Conservation (phyloP, 1,140 invertebrate genomes). For the Zaprionus davidi region DNA sequence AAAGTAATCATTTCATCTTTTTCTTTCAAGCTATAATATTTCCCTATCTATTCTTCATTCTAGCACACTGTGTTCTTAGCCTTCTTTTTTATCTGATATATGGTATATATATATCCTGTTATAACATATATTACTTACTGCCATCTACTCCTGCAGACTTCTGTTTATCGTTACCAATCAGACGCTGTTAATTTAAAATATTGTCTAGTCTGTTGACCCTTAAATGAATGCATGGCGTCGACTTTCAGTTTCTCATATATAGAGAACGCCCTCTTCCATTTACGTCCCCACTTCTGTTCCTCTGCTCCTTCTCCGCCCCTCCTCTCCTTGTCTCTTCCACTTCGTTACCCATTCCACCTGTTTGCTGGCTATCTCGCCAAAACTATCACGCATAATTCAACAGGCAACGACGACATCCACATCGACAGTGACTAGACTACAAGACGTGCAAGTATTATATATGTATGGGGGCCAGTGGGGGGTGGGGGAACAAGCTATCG, state of each 20-base stretch:
- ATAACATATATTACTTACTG: not conserved
- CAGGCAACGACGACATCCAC: slow-evolving; percentile 7
- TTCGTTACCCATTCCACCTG: slow-evolving; percentile 18
- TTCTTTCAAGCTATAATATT: not conserved
- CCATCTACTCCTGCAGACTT: not conserved
- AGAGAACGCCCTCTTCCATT: not conserved
- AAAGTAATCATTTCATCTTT: too few relatives aligned
- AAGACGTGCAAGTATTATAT: slow-evolving; percentile 1
- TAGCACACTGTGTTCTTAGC: not conserved
- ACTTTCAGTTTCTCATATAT: slow-evolving; percentile 2
- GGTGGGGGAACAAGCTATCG: slow-evolving; percentile 28
- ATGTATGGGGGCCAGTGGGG: not conserved
- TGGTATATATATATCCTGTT: too few relatives aligned
- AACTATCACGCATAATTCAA: slow-evolving; percentile 40
- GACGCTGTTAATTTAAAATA: not conserved
- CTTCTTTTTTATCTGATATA: too few relatives aligned
- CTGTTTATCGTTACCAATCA: not conserved
- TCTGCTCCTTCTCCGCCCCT: not conserved
- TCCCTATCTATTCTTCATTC: not conserved
- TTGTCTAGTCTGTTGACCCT: slow-evolving; percentile 5
- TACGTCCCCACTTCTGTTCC: too few relatives aligned
- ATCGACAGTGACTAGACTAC: slow-evolving; percentile 25
- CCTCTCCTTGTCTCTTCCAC: not conserved
- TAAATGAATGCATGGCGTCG: not conserved
- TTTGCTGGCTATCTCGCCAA: not conserved